phyloP scores from a whole-genome alignment of 2,113 vertebrate genomes.

The Athene noctua region DNA sequence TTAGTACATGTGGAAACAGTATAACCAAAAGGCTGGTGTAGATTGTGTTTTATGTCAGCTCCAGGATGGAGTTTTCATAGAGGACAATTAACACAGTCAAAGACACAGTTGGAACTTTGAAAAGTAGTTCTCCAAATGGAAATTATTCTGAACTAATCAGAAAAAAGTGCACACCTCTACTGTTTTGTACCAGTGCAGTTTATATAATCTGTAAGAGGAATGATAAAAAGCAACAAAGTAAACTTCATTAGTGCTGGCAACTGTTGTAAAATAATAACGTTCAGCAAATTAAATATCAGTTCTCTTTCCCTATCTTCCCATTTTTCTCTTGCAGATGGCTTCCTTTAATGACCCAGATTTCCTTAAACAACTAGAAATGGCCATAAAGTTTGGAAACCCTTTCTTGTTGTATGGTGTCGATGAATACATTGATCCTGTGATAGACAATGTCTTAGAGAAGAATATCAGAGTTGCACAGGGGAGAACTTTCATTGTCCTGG shows the following conservation, averaged over 20 bases:
- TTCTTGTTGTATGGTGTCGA: constrained; percentile 95
- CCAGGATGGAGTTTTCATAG: background rate
- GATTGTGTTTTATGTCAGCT: background rate
- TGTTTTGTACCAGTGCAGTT: background rate
- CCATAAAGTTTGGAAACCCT: constrained; percentile 91
- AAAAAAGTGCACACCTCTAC: background rate
- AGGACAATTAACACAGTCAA: background rate
- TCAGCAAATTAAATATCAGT: background rate
- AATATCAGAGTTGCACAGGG: constrained; percentile 85
- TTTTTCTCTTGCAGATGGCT: constrained; percentile 79
- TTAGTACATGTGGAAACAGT: background rate
- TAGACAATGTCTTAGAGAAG: constrained; percentile 92
- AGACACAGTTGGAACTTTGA: background rate
- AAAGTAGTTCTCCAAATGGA: background rate
- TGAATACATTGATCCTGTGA: constrained; percentile 94
- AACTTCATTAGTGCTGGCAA: background rate
- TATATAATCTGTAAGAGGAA: background rate
- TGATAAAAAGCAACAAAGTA: background rate
- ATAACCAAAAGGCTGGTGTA: background rate
- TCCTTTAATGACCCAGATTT: constrained; percentile 96
- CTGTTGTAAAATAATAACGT: background rate
- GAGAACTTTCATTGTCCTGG: constrained; percentile 83
- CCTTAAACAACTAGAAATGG: constrained; percentile 90
- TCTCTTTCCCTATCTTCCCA: background rate
- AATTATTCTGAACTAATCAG: background rate